These are phyloP conservation scores for Cantharis lateralis DNA, from an alignment of 2,888 invertebrate species.

Conservation along the genomic window DNA sequence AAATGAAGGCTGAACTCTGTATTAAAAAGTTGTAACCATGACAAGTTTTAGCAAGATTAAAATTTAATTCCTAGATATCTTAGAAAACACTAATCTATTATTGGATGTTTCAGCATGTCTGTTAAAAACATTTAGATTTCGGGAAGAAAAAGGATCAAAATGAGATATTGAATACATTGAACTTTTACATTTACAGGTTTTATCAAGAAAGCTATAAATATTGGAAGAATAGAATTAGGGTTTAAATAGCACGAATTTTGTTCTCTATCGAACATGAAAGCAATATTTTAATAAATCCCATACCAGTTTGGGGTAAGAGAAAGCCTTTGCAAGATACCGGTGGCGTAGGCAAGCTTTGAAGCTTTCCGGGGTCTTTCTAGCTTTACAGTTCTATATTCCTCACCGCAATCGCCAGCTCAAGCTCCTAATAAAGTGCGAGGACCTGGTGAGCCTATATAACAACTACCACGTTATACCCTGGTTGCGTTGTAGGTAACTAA, in stretches of 20 bases:
- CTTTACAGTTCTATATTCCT: constrained; percentile 47
- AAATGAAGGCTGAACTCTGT: constrained; percentile 10
- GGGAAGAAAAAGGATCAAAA: neutral
- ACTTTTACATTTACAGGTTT: neutral
- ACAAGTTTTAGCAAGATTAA: neutral
- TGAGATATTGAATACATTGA: neutral
- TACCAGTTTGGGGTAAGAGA: constrained; percentile 45
- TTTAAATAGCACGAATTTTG: constrained; percentile 16
- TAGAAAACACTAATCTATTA: neutral
- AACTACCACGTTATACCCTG: constrained; percentile 26
- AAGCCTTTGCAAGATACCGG: constrained; percentile 46
- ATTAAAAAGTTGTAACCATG: constrained; percentile 4
- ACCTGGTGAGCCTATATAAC: constrained; percentile 37
- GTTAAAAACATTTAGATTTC: neutral
- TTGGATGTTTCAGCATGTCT: neutral
- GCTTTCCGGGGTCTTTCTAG: constrained; percentile 48
- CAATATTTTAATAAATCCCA: constrained; percentile 50
- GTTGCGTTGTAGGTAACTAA: constrained; percentile 14
- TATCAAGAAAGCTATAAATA: constrained; percentile 6
- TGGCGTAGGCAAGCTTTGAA: constrained; percentile 47
- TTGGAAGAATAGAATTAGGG: constrained; percentile 14
- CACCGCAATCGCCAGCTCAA: constrained; percentile 45
- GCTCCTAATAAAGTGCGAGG: constrained; percentile 45
- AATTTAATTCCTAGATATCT: neutral
- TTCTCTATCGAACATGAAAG: constrained; percentile 23